Base-by-base conservation (phyloP, 1,140 invertebrate genomes). In the Neodiprion fabricii region DNA sequence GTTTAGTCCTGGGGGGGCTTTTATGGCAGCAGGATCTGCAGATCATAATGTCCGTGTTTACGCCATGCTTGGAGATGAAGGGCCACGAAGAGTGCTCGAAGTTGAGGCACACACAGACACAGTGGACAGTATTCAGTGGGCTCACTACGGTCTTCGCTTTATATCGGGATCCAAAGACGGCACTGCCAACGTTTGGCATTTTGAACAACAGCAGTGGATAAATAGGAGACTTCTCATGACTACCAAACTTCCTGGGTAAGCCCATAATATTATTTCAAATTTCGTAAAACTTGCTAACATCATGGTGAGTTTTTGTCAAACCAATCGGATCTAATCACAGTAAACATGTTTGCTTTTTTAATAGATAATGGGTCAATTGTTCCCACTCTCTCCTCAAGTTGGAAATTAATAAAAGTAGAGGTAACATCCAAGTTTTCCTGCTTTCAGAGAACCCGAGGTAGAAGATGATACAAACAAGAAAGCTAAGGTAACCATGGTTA, bases 151-250 rank as follows among this genome's bases (percentile, higher is more conserved):
- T 0, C 86, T 96, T 76, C 88, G 91, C 83, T 99, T 99, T 89
- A 92, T 99, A 67, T 99, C 96, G 65, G 98, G 98, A 12, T 97
- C 96, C 78, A 98, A 98, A 88, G 98, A 99, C 90, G 98, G 98
- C 9, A 96, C 94, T 5, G 98, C 97, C 0, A 92, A 96, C 79
- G 93, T 99, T 72, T 99, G 98, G 98, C 91, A 93, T 74, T 97
- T 96, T 85, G 93, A 97, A 86, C 91, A 94, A 71, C 96, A 97
- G 82, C 93, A 96, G 80, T 99, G 98, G 98, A 91, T 93, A 50
- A 93, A 92, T 76, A 90, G 92, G 21, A 90, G 93, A 78, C 89
- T 99, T 8, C 89, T 93, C 71, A 96, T 95, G 95, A 91, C 88
- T 0, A 90, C 91, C 9, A 93, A 92, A 80, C 80, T 94, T 40